Percentiles rank a stretch among this genome's conserved stretches.
These are phyloP conservation scores for Nettapus auritus DNA, from an alignment of 2,113 vertebrate genomes.

Conservation along the genomic window DNA sequence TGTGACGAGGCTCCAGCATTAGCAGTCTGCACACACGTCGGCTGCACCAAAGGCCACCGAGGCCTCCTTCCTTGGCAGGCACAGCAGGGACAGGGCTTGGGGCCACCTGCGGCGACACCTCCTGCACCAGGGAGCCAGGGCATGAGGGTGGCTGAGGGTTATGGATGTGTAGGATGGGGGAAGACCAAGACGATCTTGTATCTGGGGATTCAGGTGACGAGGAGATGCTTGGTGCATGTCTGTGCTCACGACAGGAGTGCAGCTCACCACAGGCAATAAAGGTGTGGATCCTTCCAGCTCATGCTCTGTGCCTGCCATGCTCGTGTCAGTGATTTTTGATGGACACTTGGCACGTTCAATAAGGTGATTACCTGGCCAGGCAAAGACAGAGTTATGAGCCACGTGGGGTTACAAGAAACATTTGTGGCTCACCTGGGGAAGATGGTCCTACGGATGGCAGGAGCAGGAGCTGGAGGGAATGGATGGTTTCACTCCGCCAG, in stretches of 20 bases:
- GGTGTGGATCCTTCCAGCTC: neutral
- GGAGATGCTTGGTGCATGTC: neutral
- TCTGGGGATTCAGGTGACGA: neutral
- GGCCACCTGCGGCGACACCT: neutral
- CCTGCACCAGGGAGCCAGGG: neutral
- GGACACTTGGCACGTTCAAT: neutral
- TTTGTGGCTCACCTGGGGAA: neutral
- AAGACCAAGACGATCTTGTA: neutral
- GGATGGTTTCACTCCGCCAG: neutral
- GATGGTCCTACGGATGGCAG: neutral
- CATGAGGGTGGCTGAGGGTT: neutral
- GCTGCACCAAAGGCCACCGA: neutral
- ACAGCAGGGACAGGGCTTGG: neutral
- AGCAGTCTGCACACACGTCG: neutral
- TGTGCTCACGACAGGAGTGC: neutral
- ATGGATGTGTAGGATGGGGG: neutral
- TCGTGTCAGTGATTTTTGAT: neutral
- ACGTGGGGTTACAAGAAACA: no score
- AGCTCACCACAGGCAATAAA: accelerated
- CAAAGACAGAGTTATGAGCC: neutral
- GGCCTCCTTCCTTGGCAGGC: neutral
- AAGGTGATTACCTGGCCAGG: neutral
- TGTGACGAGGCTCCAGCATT: neutral
- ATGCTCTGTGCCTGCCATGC: neutral
- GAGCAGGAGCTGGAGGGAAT: neutral